Conservation (phyloP, 2,113 vertebrate species). For the Smithornis capensis region DNA sequence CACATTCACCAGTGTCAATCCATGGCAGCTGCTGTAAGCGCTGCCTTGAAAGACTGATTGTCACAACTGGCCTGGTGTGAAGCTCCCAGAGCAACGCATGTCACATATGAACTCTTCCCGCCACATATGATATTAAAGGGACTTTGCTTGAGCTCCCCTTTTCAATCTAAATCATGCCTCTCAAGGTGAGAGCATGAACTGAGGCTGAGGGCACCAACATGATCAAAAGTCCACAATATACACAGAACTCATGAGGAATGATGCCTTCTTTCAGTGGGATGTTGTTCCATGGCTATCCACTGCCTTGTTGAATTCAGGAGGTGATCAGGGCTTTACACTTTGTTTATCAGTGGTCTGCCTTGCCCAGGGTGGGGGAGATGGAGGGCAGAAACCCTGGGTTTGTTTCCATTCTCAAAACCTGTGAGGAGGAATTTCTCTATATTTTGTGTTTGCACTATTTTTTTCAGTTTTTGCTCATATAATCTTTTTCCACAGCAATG, state of each 20-base stretch:
- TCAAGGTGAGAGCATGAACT: neutral
- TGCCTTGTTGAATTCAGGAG: neutral
- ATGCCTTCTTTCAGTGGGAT: neutral
- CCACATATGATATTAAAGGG: neutral
- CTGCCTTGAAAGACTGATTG: neutral
- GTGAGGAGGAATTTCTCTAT: neutral
- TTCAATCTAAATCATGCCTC: neutral
- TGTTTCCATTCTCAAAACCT: neutral
- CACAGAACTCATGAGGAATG: rapidly evolving
- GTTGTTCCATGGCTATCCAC: neutral
- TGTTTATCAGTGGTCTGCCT: neutral
- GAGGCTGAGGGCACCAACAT: rapidly evolving
- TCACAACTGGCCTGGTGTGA: rapidly evolving
- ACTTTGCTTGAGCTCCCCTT: neutral
- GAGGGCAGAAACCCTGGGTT: neutral
- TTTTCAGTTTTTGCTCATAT: neutral
- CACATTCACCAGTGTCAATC: neutral
- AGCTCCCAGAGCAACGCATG: neutral
- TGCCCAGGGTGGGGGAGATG: neutral
- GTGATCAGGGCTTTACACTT: neutral
- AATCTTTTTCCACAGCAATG: constrained; percentile 74
- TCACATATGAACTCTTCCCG: neutral
- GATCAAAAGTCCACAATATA: neutral
- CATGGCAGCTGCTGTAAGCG: neutral
- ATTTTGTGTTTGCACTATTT: neutral